Evolutionary conservation across 2,888 invertebrate species (phyloP).

Genomic region (Drosophila paracracens): DNA sequence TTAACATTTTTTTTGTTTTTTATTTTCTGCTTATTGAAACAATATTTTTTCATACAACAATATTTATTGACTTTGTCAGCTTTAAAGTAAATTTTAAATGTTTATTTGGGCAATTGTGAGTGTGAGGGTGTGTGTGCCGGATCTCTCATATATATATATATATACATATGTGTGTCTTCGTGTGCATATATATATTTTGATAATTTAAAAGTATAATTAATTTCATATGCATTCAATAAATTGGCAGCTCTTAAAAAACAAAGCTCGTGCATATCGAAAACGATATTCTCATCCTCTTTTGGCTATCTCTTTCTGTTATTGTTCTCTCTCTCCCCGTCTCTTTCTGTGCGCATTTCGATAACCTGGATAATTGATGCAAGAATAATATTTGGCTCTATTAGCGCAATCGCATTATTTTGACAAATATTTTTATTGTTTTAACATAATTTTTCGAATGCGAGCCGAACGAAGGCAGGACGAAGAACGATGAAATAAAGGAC

Average conservation of each 20-base stretch:
- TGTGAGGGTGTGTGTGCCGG: constrained; percentile 17
- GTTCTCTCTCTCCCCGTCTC: neutral
- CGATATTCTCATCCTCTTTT: constrained; percentile 1
- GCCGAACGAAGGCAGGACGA: constrained; percentile 8
- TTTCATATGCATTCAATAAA: constrained; percentile 54
- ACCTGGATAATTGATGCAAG: constrained; percentile 76
- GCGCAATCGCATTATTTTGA: constrained; percentile 83
- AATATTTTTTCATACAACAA: constrained; percentile 84
- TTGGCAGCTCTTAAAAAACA: constrained; percentile 28
- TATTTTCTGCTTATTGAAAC: constrained; percentile 79
- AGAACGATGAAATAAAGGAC: constrained; percentile 25
- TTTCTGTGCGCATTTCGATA: constrained; percentile 50
- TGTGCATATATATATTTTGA: constrained; percentile 42
- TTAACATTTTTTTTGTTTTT: constrained; percentile 36
- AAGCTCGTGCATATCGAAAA: constrained; percentile 10
- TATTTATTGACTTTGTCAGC: constrained; percentile 85
- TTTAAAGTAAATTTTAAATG: constrained; percentile 83
- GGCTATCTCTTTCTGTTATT: constrained; percentile 1
- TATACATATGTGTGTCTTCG: constrained; percentile 34
- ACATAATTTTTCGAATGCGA: constrained; percentile 81
- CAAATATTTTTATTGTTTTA: constrained; percentile 83
- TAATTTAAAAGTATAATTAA: constrained; percentile 72
- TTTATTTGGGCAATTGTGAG: constrained; percentile 71
- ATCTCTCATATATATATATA: constrained; percentile 23
- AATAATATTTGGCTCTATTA: constrained; percentile 81